Evolutionary conservation across 2,113 vertebrate genomes (phyloP), one percentile per base, ranked within the genome.

Genomic region (Heterochromis multidens): DNA sequence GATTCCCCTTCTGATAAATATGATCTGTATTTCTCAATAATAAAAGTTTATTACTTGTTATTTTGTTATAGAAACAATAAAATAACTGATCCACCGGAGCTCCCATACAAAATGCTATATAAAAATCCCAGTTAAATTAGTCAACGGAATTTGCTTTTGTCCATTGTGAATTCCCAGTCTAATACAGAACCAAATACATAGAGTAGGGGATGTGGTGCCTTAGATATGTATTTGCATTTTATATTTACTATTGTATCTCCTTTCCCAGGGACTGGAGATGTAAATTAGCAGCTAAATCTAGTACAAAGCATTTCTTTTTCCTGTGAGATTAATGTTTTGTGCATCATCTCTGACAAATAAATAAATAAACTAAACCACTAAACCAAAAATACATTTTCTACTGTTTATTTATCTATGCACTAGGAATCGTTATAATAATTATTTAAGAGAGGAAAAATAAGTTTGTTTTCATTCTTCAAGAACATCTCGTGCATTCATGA

Each of bases 141-240:
- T 3, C 29, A 12, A 6, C 8, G 3, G 25, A 40, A 19, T 72
- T 21, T 29, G 23, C 14, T 49, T 29, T 72, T 72, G 16, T 72
- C 16, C 65, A 49, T 19, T 2, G 16, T 72, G 25, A 72, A 72
- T 72, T 72, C 9, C 67, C 67, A 49, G 6, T 13, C 16, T 49
- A 13, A 17, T 49, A 49, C 16, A 49, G 14, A 49, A 12, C 25
- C 67, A 7, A 29, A 49, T 25, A 19, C 1, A 54, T 9, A 7
- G 5, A 46, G 23, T 40, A 49, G 14, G 1, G 10, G 1, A 49
- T 49, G 40, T 21, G 0, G 25, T 52, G 23, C 1, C 0, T 21
- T 21, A 25, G 40, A 72, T 72, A 52, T 49, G 49, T 29, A 74
- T 74, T 74, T 52, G 43, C 21, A 21, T 52, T 21, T 31, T 52